Evolutionary conservation across 2,113 vertebrate species (phyloP), one percentile per base, ranked within the genome.

Genomic region (Uropsilus gracilis): DNA sequence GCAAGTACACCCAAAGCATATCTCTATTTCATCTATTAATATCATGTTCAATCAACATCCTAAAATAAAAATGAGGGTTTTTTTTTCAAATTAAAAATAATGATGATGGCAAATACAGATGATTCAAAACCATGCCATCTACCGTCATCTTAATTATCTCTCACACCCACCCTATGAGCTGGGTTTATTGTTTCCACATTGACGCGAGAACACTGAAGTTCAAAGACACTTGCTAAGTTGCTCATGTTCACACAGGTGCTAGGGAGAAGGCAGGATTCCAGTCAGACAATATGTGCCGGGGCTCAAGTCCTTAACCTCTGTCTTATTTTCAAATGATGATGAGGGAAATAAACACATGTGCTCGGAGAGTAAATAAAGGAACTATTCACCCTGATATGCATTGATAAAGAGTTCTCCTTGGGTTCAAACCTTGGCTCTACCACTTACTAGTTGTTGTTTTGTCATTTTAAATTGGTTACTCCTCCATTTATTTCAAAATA

Each of bases 81-180:
- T 4, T 78, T 32, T 84, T 73, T 92, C 64, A 92, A 71, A 84
- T 57, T 16, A 91, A 89, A 83, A 80, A 80, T 26, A 44, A 84
- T 72, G 34, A 55, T 26, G 5, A 81, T 73, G 32, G 50, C 32
- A 72, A 50, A 85, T 55, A 34, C 5, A 16, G 16, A 72, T 8
- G 24, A 34, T 57, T 87, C 90, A 91, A 93, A 91, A 34, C 26
- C 6, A 28, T 80, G 37, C 59, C 57, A 71, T 73, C 18, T 28
- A 42, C 13, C 48, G 6, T 26, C 66, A 10, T 78, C 22, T 76
- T 68, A 85, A 5, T 94, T 78, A 57, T 57, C 3, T 53, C 16
- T 81, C 32, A 59, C 6, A 57, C 28, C 16, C 64, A 76, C 8
- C 20, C 9, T 13, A 2, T 34, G 24, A 85, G 13, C 50, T 22